Percentiles rank a stretch among this genome's conserved stretches.
phyloP scores from a whole-genome alignment of 2,888 invertebrate genomes.

The Strigamia crassipes region DNA sequence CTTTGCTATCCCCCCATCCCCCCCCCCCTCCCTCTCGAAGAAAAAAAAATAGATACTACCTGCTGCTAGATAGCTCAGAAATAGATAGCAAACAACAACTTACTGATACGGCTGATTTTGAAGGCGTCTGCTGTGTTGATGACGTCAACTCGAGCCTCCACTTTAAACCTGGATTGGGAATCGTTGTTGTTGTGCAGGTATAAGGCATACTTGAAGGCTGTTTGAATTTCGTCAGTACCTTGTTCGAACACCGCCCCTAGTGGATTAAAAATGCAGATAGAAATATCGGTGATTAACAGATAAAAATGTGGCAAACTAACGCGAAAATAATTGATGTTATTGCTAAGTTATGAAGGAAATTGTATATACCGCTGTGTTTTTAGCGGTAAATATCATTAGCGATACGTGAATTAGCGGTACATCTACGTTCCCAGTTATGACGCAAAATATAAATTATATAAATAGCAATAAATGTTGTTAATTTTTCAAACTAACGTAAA shows the following conservation, averaged over 20 bases:
- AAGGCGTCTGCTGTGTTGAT: slow-evolving; percentile 92
- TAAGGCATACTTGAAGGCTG: slow-evolving; percentile 84
- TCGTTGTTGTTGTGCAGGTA: slow-evolving; percentile 85
- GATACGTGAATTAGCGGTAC: too few species aligned
- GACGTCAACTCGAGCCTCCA: slow-evolving; percentile 86
- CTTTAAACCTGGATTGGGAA: slow-evolving; percentile 76
- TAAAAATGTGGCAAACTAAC: too few species aligned
- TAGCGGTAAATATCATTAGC: too few species aligned
- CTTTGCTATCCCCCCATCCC: background rate
- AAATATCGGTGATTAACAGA: slow-evolving; percentile 56
- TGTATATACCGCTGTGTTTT: too few species aligned
- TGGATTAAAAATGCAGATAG: background rate
- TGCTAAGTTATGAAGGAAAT: too few species aligned
- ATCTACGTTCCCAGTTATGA: too few species aligned
- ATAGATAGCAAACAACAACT: slow-evolving; percentile 62
- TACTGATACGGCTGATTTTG: slow-evolving; percentile 86
- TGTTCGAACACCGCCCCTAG: slow-evolving; percentile 90
- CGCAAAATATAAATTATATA: too few species aligned
- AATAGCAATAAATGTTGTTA: too few species aligned
- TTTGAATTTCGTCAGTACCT: slow-evolving; percentile 87
- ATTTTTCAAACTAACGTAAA: too few species aligned
- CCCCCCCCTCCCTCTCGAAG: too few species aligned
- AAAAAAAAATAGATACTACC: background rate
- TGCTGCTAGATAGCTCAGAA: background rate
- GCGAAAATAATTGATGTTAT: too few species aligned